A percentile compares a stretch with the other conserved stretches of the same genome.
Evolutionary conservation across 2,113 vertebrate genomes (phyloP).

Genomic region (Pseudopodoces humilis): DNA sequence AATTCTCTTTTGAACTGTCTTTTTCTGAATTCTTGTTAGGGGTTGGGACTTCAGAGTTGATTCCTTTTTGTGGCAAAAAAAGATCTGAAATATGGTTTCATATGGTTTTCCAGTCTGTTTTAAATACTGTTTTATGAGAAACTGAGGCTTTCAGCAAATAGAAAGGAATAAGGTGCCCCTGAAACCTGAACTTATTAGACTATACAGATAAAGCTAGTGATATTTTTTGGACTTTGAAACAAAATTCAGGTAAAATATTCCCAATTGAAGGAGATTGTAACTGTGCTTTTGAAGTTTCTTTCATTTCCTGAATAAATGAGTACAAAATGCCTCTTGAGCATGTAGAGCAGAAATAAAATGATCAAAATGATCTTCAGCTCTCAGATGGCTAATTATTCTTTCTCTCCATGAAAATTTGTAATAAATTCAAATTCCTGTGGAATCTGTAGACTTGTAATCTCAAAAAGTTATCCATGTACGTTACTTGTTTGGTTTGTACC

Average conservation of each 20-base stretch:
- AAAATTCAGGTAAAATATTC: background rate
- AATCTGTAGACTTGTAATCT: background rate
- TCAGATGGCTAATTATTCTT: background rate
- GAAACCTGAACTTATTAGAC: background rate
- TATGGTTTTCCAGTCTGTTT: background rate
- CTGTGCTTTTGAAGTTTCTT: background rate
- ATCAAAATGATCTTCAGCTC: background rate
- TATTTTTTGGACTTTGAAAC: background rate
- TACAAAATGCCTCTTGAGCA: background rate
- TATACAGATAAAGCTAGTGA: background rate
- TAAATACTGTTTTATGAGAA: background rate
- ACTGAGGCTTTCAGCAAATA: background rate
- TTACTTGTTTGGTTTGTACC: background rate
- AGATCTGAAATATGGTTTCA: background rate
- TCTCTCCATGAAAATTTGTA: background rate
- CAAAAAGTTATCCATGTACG: background rate
- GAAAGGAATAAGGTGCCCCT: background rate
- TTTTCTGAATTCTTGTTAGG: background rate
- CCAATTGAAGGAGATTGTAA: background rate
- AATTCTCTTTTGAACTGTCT: background rate
- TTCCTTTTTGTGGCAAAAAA: background rate
- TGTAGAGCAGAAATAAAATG: background rate
- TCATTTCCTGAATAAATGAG: background rate
- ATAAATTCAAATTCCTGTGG: background rate
- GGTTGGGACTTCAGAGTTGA: background rate